Percentiles rank a stretch among this genome's conserved stretches.
Conservation (phyloP, 2,888 invertebrate species). For the Himalopsyche anomala region DNA sequence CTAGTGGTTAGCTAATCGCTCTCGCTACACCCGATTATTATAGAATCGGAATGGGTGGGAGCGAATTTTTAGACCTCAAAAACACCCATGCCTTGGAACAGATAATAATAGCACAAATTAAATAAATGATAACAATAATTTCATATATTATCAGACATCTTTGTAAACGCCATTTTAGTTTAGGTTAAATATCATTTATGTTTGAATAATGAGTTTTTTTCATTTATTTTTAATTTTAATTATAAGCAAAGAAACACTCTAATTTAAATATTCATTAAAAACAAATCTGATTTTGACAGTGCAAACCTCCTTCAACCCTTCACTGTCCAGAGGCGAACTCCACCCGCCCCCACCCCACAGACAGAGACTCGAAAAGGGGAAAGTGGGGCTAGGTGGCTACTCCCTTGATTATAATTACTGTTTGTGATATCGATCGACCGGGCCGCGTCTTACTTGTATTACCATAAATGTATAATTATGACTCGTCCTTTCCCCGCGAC, state of each 20-base stretch:
- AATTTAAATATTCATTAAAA: conserved; percentile 24
- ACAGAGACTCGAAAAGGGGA: conserved; percentile 46
- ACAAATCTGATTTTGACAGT: conserved; percentile 48
- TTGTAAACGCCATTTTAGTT: too few relatives aligned
- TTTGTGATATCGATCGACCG: conserved; percentile 66
- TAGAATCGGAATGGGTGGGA: too few relatives aligned
- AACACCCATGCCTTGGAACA: too few relatives aligned
- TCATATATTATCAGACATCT: too few relatives aligned
- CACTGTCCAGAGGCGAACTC: conserved; percentile 64
- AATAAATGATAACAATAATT: too few relatives aligned
- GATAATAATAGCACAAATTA: too few relatives aligned
- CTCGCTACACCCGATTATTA: too few relatives aligned
- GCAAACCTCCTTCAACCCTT: conserved; percentile 64
- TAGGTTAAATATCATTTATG: too few relatives aligned
- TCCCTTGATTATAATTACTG: conserved; percentile 66
- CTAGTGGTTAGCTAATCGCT: too few relatives aligned
- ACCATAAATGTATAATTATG: conserved; percentile 66
- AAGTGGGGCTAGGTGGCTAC: conserved; percentile 48
- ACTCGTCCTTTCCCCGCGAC: conserved; percentile 57
- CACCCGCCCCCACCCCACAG: conserved; percentile 49
- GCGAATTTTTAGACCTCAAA: too few relatives aligned
- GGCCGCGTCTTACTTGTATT: conserved; percentile 66
- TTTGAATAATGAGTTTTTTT: too few relatives aligned
- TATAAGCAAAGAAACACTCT: not conserved
- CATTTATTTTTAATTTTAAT: not conserved